Evolutionary conservation across 92 coral and sea anemone genomes (phyloP), one percentile per base, ranked within the genome.

Genomic region (Epizoanthus rinbou): DNA sequence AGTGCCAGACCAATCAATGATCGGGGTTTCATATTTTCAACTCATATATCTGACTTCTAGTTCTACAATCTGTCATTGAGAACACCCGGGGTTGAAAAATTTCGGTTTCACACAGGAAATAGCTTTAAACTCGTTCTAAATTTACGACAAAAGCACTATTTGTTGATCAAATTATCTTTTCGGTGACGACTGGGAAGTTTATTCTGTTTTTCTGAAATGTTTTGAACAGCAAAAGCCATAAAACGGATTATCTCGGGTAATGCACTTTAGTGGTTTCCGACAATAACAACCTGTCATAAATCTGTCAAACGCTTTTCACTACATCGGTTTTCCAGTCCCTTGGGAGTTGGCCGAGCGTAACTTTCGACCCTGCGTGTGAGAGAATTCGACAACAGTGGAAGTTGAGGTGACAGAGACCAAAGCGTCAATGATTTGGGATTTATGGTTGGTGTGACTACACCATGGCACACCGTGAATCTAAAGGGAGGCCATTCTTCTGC

Each of bases 401-500:
- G 5, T 5, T 3, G 6, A 18, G 69, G 58, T 21, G 33, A 19
- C 18, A 47, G 13, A 15, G 35, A 62, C 33, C 13, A 43, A 62
- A 59, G 66, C 54, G 43, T 21, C 39, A 59, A 31, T 41, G 2
- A 71, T 47, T 22, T 47, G 33, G 57, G 58, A 67, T 47, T 43
- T 41, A 71, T 71, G 76, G 76, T 16, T 71, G 31, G 56, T 43
- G 57, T 22, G 50, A 18, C 50, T 37, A 6, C 22, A 60, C 4
- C 83, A 95, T 97, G 95, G 93, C 88, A 8, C 84, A 70, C 37
- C 83, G 60, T 85, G 65, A 73, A 63, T 18, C 84, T 43, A 85
- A 82, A 67, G 50, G 80, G 8, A 89, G 97, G 86, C 82, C 88
- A 35, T 97, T 97, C 78, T 94, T 94, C 86, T 90, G 98, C 69